phyloP scores from a whole-genome alignment of 2,888 invertebrate species.

The Acanthoscelides obtectus region DNA sequence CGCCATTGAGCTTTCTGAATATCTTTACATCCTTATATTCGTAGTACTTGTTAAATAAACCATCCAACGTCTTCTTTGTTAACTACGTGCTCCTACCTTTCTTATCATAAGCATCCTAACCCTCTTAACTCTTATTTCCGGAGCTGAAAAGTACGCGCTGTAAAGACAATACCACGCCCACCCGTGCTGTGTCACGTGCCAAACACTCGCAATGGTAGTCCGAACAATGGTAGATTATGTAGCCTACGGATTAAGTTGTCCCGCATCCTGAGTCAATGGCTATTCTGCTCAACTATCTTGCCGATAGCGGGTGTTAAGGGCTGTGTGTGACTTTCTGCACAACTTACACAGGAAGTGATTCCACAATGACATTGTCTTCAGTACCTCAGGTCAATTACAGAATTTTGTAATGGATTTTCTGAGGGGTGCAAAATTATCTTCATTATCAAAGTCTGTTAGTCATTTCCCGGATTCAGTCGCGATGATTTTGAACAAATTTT shows the following conservation, averaged over 20 bases:
- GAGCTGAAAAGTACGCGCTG: background rate
- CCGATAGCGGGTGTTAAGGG: background rate
- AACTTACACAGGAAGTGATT: background rate
- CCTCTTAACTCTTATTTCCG: background rate
- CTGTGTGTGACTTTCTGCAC: background rate
- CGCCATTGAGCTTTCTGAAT: too few relatives aligned
- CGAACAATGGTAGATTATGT: conserved; percentile 11
- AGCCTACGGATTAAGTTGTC: background rate
- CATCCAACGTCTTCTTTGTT: too few relatives aligned
- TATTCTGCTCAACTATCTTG: conserved; percentile 13
- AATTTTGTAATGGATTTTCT: too few relatives aligned
- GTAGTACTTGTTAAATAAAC: too few relatives aligned
- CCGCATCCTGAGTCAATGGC: conserved; percentile 25
- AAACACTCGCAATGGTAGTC: conserved; percentile 3
- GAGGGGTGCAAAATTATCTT: too few relatives aligned
- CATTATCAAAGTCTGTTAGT: too few relatives aligned
- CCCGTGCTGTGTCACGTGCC: conserved; percentile 17
- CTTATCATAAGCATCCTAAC: conserved; percentile 6
- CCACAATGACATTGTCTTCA: too few relatives aligned
- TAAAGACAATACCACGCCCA: conserved; percentile 8
- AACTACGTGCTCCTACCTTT: background rate
- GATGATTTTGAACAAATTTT: too few relatives aligned
- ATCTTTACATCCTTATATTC: too few relatives aligned
- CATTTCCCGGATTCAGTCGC: too few relatives aligned
- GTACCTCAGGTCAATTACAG: too few relatives aligned